phyloP scores from a whole-genome alignment of 1,140 invertebrate species.

The Leptoteleia sp. region DNA sequence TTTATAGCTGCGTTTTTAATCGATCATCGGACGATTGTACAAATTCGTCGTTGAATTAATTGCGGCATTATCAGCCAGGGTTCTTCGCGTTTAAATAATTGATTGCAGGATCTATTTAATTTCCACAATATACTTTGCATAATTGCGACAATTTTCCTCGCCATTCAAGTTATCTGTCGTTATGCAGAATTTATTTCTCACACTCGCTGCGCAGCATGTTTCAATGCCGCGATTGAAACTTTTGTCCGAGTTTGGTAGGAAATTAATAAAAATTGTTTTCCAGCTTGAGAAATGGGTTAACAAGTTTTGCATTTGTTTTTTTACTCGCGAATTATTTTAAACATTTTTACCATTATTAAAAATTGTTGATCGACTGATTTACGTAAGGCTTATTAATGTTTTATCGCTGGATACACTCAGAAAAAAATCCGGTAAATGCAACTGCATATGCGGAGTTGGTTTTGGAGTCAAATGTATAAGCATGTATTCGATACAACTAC shows the following conservation, averaged over 20 bases:
- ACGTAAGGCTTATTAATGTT: no score
- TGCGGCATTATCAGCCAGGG: background rate
- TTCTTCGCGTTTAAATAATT: constrained; percentile 33
- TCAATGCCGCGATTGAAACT: constrained; percentile 13
- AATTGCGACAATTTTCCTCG: constrained; percentile 28
- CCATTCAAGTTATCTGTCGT: constrained; percentile 29
- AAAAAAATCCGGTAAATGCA: no score
- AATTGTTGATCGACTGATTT: no score
- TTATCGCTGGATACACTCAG: no score
- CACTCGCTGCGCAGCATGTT: background rate
- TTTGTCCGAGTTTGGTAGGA: background rate
- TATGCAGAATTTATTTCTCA: constrained; percentile 30
- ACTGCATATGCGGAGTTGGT: no score
- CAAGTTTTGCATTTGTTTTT: background rate
- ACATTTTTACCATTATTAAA: no score
- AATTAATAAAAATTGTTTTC: constrained; percentile 9
- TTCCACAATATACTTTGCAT: constrained; percentile 35
- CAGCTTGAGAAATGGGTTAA: background rate
- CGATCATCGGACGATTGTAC: background rate
- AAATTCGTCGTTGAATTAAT: background rate
- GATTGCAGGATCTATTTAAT: constrained; percentile 37
- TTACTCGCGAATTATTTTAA: no score
- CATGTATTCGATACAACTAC: no score
- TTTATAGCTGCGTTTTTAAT: constrained; percentile 12
- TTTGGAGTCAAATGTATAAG: no score